A percentile compares a stretch with the other conserved stretches of the same genome.
Evolutionary conservation across 2,888 invertebrate genomes (phyloP).

Genomic region (Allygus modestus): DNA sequence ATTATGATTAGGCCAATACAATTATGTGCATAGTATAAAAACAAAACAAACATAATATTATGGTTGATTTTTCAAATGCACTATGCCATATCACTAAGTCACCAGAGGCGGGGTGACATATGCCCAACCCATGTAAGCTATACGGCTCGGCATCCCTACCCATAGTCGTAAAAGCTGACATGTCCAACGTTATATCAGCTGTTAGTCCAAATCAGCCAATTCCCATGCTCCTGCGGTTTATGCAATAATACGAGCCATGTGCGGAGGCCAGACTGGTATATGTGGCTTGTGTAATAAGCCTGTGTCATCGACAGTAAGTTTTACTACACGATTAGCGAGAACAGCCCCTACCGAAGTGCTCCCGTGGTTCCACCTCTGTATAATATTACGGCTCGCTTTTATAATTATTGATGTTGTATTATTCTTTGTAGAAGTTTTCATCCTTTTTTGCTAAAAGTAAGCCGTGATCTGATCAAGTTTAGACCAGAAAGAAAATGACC

Average conservation of each 20-base stretch:
- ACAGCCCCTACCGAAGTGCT: conserved; percentile 12
- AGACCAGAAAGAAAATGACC: too few species aligned
- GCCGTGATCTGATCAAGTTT: too few species aligned
- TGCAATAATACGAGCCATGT: conserved; percentile 27
- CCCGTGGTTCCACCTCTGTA: not conserved
- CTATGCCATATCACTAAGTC: too few species aligned
- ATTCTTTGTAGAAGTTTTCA: too few species aligned
- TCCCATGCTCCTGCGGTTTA: conserved; percentile 46
- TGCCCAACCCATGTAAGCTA: conserved; percentile 22
- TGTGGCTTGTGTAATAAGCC: not conserved
- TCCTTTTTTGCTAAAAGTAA: too few species aligned
- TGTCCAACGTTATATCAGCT: conserved; percentile 32
- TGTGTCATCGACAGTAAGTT: not conserved
- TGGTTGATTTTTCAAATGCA: too few species aligned
- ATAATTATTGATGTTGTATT: too few species aligned
- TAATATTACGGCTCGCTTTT: too few species aligned
- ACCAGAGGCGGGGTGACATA: conserved; percentile 1
- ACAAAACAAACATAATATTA: too few species aligned
- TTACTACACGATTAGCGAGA: not conserved
- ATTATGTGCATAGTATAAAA: too few species aligned
- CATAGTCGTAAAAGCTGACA: conserved; percentile 16
- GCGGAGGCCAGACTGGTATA: not conserved
- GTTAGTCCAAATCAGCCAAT: conserved; percentile 46
- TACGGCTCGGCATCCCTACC: conserved; percentile 31
- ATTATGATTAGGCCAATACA: too few species aligned